phyloP scores from a whole-genome alignment of 2,888 invertebrate species.

The Helleia helle region DNA sequence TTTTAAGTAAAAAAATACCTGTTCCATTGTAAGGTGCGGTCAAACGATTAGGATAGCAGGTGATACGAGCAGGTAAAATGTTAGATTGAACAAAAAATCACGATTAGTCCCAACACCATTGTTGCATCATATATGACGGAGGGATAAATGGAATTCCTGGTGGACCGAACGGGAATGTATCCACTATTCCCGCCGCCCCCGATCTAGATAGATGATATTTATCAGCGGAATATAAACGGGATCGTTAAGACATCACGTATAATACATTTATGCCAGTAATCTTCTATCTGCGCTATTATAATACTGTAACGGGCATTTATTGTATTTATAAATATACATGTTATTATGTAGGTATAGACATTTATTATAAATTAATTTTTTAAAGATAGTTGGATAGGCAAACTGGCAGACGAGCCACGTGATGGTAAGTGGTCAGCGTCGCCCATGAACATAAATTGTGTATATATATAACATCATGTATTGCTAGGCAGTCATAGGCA shows the following conservation, averaged over 20 bases:
- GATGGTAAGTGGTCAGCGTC: too few species aligned
- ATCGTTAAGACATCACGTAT: not conserved
- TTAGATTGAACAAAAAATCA: not conserved
- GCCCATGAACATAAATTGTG: too few species aligned
- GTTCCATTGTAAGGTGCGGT: not conserved
- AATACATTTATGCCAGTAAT: not conserved
- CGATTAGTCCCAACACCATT: not conserved
- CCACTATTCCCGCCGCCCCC: slow-evolving; percentile 1
- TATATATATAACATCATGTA: too few species aligned
- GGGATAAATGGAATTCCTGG: not conserved
- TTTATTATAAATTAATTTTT: too few species aligned
- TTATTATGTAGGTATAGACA: too few species aligned
- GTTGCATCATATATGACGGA: too few species aligned
- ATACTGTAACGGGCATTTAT: too few species aligned
- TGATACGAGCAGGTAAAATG: slow-evolving; percentile 1
- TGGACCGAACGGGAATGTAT: slow-evolving; percentile 1
- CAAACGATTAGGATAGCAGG: not conserved
- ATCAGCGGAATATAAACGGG: slow-evolving; percentile 1
- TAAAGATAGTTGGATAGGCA: too few species aligned
- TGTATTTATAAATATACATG: too few species aligned
- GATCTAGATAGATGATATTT: not conserved
- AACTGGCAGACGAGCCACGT: too few species aligned
- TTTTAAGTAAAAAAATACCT: not conserved
- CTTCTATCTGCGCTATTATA: too few species aligned
- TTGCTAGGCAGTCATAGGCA: too few species aligned